These are phyloP conservation scores for Erynnis tages DNA, from an alignment of 2,888 invertebrate genomes.

Conservation along the genomic window DNA sequence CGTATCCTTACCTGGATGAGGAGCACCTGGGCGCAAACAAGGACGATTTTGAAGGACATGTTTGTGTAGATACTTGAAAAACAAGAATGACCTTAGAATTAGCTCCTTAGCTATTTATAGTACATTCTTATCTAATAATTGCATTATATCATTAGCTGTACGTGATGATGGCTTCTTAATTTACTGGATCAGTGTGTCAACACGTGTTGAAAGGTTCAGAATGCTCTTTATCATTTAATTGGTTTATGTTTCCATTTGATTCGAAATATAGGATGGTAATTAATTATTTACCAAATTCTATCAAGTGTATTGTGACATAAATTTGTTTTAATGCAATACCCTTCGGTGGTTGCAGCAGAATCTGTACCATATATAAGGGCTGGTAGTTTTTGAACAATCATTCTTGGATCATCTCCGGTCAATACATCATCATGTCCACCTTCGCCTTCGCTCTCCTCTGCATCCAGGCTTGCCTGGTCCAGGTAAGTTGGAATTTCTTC, in stretches of 20 bases:
- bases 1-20: slow-evolving; percentile 42
- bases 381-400: too few species aligned
- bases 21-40: slow-evolving; percentile 42
- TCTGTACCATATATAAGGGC: too few species aligned
- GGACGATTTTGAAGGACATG: slow-evolving; percentile 41
- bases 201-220: too few species aligned
- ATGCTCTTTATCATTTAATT: too few species aligned
- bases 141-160: neutral
- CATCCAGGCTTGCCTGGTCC: slow-evolving; percentile 45
- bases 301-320: too few species aligned
- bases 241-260: too few species aligned
- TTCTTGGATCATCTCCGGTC: neutral
- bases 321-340: too few species aligned
- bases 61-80: neutral
- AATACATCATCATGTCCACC: slow-evolving; percentile 6
- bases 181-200: neutral
- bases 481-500: slow-evolving; percentile 37
- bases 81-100: neutral
- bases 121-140: neutral
- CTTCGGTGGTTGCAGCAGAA: too few species aligned
- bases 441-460: slow-evolving; percentile 10
- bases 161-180: neutral
- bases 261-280: too few species aligned
- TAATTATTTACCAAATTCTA: too few species aligned
- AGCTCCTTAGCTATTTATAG: too few species aligned